Evolutionary conservation across 2,797 vertebrate species (phyloP), one percentile per base, ranked within the genome.

Genomic region (Lacerta bilineata): DNA sequence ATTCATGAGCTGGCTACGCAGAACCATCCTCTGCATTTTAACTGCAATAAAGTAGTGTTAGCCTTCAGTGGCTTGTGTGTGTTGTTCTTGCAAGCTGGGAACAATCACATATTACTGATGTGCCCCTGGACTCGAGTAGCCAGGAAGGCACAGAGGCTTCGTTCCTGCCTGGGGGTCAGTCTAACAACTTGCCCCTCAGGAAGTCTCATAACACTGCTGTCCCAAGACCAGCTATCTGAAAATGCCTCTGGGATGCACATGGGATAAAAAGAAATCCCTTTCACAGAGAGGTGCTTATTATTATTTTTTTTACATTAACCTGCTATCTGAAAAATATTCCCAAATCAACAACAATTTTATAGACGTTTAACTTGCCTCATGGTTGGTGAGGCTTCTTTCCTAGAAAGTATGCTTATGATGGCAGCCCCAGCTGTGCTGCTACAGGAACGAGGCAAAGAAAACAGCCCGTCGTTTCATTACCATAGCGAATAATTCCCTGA

Each of bases 401-500:
- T 82, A 33, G 20, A 66, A 86, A 75, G 71, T 46, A 8, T 29
- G 23, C 17, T 87, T 66, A 75, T 46, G 55, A 82, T 11, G 46
- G 18, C 86, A 66, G 23, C 18, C 36, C 39, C 43, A 74, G 33
- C 25, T 75, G 46, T 82, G 59, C 74, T 74, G 77, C 55, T 75
- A 39, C 64, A 66, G 41, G 23, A 23, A 66, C 6, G 18, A 61
- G 50, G 72, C 55, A 83, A 29, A 39, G 76, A 83, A 66, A 55
- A 88, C 76, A 68, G 18, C n/a, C 13, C 3, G 23, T 76, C 2
- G 8, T 68, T 83, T 76, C 59, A 82, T 74, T 75, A 43, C 69
- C 29, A 66, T 25, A n/a, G 55, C 66, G 20, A 75, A 75, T 59
- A 86, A 80, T 86, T 39, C 85, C 75, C 75, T 79, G 75, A 79